Base-by-base conservation (phyloP, 2,797 vertebrate genomes). In the Pseudochaenichthys georgianus region DNA sequence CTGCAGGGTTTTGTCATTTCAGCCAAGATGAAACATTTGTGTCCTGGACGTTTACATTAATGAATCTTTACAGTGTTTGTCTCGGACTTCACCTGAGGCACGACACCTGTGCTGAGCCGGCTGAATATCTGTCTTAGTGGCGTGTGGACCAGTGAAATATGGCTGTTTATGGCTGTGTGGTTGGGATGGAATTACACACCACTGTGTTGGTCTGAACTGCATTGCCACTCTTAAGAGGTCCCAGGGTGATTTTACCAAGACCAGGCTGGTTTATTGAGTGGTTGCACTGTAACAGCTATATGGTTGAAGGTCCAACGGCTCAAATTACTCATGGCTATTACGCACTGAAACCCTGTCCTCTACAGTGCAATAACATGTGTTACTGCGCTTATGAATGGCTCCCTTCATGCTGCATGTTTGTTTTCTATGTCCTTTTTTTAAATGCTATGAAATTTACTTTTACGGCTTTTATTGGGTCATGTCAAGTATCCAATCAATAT, bases 141-240 rank as follows among this genome's bases (percentile, higher is more conserved):
- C 1, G 8, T 64, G 65, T 62, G 75, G 61, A 43, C 68, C 64
- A 64, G 17, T 90, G 87, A 89, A 88, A 85, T 91, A 90, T 81
- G 79, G 59, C 81, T 83, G 83, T 87, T 92, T 92, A 83, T 81
- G 86, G 79, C 64, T 54, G 67, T 86, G 88, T 80, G 86, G 86
- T 79, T 62, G 58, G 83, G 68, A 38, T 91, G 85, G 82, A 92
- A 92, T 92, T 91, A 92, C 84, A 92, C 84, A 88, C 87, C 78
- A 55, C 80, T 80, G 67, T 50, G 59, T 73, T 76, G 77, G 75
- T 66, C 83, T 88, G 58, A 64, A 88, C 68, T 83, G 86, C 80
- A 87, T 80, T 85, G 75, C 81, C 86, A 78, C 75, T 89, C 84
- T 87, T 83, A 87, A 89, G 74, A 80, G 73, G 82, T 90, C 86